A percentile compares a stretch with the other conserved stretches of the same genome.
phyloP scores from a whole-genome alignment of 2,113 vertebrate genomes.

The Nothobranchius kuhntae region DNA sequence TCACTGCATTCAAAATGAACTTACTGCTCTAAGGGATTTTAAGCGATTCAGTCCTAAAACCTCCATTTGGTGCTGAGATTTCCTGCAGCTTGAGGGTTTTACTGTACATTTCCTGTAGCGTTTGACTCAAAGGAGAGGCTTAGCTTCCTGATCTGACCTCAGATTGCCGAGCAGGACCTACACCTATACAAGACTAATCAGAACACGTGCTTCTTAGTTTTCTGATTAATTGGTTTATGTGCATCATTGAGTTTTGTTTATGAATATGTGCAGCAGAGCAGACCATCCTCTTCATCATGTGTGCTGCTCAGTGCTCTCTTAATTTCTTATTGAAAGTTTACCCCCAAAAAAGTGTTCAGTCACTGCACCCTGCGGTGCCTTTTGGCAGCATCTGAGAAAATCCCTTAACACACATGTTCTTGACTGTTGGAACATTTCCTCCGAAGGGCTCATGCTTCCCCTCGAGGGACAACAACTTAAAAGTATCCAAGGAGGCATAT shows the following conservation, averaged over 20 bases:
- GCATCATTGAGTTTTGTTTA: neutral
- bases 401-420: neutral
- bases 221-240: neutral
- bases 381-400: slow-evolving; percentile 13
- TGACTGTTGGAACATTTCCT: slow-evolving; percentile 48
- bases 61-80: neutral
- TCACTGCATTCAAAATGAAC: slow-evolving; percentile 2
- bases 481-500: slow-evolving; percentile 37
- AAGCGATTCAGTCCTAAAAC: neutral
- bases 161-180: neutral
- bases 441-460: slow-evolving; percentile 25
- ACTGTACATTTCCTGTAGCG: neutral
- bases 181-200: neutral
- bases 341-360: neutral
- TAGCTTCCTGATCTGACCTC: neutral
- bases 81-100: neutral
- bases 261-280: neutral
- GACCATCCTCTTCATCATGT: no score
- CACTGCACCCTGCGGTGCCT: neutral
- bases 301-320: no score
- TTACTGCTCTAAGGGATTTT: neutral
- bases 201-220: neutral
- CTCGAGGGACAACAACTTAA: slow-evolving; percentile 2
- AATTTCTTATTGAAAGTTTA: neutral
- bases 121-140: neutral